These are phyloP conservation scores for Myotis findleyi DNA, from an alignment of 2,797 vertebrate genomes.

Conservation along the genomic window DNA sequence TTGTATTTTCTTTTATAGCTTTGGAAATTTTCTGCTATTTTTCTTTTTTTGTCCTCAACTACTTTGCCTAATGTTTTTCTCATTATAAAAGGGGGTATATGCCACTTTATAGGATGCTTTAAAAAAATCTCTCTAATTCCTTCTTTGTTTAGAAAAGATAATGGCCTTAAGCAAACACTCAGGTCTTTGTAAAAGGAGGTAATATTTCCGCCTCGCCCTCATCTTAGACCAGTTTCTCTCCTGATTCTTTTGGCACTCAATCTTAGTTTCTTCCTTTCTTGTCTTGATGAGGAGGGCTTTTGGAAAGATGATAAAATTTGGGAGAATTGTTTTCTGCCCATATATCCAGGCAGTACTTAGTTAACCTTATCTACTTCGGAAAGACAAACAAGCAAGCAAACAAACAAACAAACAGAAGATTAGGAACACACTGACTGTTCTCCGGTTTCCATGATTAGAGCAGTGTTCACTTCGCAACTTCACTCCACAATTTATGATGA, in stretches of 20 bases:
- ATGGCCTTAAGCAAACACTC: background rate
- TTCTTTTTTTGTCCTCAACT: background rate
- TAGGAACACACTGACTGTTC: background rate
- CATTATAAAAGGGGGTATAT: constrained; percentile 11
- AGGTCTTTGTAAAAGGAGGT: background rate
- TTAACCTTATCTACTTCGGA: constrained; percentile 31
- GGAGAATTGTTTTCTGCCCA: background rate
- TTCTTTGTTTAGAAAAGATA: background rate
- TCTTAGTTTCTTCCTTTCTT: background rate
- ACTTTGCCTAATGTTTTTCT: background rate
- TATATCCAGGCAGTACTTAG: background rate
- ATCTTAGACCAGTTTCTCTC: background rate
- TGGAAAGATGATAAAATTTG: background rate
- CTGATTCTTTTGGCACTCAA: background rate
- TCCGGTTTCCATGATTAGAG: background rate
- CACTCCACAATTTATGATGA: background rate
- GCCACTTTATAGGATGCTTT: background rate
- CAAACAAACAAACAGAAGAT: background rate
- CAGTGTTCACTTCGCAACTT: background rate
- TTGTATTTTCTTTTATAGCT: background rate
- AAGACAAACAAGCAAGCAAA: background rate
- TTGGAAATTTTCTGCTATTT: background rate
- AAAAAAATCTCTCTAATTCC: background rate
- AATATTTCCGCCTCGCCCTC: background rate
- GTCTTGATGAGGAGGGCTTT: background rate